Evolutionary conservation across 2,113 vertebrate genomes (phyloP).

Genomic region (Corydoras maculifer): DNA sequence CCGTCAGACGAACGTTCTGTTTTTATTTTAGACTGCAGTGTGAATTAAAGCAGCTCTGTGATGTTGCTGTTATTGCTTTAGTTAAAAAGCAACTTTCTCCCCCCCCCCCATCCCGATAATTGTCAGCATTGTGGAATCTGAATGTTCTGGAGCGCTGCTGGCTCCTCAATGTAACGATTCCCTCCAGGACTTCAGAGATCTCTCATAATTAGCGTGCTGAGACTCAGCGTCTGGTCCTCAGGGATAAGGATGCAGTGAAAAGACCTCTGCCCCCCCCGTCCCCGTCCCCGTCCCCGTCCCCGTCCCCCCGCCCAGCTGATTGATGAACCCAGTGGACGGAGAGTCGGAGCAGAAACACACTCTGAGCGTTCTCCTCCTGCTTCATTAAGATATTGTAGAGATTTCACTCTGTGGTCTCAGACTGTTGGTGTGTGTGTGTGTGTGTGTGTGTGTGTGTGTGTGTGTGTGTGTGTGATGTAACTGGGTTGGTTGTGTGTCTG

Average conservation of each 20-base stretch:
- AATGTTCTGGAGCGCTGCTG: not conserved
- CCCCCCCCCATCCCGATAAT: not conserved
- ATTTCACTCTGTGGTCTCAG: too few relatives aligned
- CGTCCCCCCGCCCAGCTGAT: slow-evolving; percentile 15
- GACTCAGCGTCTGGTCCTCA: slow-evolving; percentile 26
- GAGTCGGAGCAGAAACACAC: slow-evolving; percentile 5
- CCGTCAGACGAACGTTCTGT: too few relatives aligned
- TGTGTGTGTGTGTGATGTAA: too few relatives aligned
- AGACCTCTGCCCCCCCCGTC: slow-evolving; percentile 6
- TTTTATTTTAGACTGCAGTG: too few relatives aligned
- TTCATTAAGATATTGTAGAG: too few relatives aligned
- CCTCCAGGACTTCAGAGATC: not conserved
- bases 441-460: too few relatives aligned
- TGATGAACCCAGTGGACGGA: slow-evolving; percentile 1
- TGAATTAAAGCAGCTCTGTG: not conserved
- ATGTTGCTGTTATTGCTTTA: not conserved
- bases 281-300: too few relatives aligned
- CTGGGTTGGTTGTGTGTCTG: too few relatives aligned
- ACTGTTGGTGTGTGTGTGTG: too few relatives aligned
- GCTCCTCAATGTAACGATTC: not conserved
- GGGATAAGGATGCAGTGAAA: slow-evolving; percentile 25
- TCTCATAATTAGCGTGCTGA: slow-evolving; percentile 13
- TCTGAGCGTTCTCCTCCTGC: too few relatives aligned
- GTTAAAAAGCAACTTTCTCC: not conserved
- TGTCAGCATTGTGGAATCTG: not conserved